Base-by-base conservation (phyloP, 2,113 vertebrate genomes). In the Pomatostomus ruficeps region DNA sequence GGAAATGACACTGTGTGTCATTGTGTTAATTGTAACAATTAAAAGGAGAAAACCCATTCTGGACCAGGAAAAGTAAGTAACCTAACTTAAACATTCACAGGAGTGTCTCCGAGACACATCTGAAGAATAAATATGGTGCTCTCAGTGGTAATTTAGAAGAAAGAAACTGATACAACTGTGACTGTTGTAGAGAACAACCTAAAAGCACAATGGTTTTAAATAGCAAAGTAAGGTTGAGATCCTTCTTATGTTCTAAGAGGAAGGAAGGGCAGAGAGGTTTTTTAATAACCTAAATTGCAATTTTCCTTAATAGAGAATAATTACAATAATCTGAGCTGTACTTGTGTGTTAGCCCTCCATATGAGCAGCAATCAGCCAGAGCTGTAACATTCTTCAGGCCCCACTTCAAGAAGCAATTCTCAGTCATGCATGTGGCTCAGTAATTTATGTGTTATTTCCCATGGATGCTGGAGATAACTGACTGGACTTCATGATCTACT, bases 121-220 rank as follows among this genome's bases (percentile, higher is more conserved):
- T 68, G 86, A 97, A 88, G 43, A 85, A 91, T 79, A 81, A 77
- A 94, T 76, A 58, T 84, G 73, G 89, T 90, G 68, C 38, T 91
- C 67, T 95, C 84, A 85, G 52, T 52, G 62, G 25, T 31, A 51
- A 93, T 90, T 96, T 85, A 92, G 79, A 74, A 45, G 61, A 58
- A 51, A 58, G 18, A 58, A 81, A 51, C 33, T 29, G 38, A 59
- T 59, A 46, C 6, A 81, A 40, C 16, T 52, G 26, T 66, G 33
- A 51, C 36, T 74, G 33, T 66, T 93, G 88, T 86, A 93, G 89
- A 79, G 95, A 93, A 93, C 93, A 96, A 85, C n/a, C 40, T 65
- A 94, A 76, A 96, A 95, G 80, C 75, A 88, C 42, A 84, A 85
- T 57, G 59, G 65, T 78, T 96, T 96, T 91, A 88, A 94, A 89